Evolutionary conservation across 1,140 invertebrate genomes (phyloP), one percentile per base, ranked within the genome.

Genomic region (Musca domestica): DNA sequence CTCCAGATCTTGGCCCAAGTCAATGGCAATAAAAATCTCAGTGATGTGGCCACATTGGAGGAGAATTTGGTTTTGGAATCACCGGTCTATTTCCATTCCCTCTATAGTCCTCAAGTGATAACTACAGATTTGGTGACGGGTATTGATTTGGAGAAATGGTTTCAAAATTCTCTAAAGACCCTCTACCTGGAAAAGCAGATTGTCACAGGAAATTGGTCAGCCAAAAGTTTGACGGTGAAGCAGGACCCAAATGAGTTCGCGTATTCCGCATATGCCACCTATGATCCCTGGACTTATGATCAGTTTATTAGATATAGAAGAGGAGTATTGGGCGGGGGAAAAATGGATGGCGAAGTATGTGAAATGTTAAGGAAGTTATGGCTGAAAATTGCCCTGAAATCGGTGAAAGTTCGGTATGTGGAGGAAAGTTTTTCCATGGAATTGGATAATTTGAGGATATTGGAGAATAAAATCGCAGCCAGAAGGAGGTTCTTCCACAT

Each of bases 121-220:
- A 73, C 74, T 0, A 20, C 56, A 2, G 67, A 74, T 47, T 63
- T 46, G 4, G 30, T 81, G 2, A 78, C 80, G 2, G 75, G 75
- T 1, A 74, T 81, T 22, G 54, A 77, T 41, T 78, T 75, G 25
- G 17, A 10, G n/a, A 63, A 69, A 25, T 81, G 79, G 79, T 71
- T 75, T 27, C 25, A 71, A 17, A 30, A 63, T 1, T 72, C 74
- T 14, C 27, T 81, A 7, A 78, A 75, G 72, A 70, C 69, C 6
- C 51, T 34, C 0, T 72, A 70, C 0, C 64, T 71, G 4, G 6
- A 52, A 0, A 49, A 67, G n/a, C 75, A 78, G 56, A 34, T 66
- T 2, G 73, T 81, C 1, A 74, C 64, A 5, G 79, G 78, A 15
- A 81, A 73, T 9, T 81, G 79, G 79, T 72, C 72, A 7, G 73